Conservation (phyloP, 2,797 vertebrate species). For the Rhynchotus rufescens region DNA sequence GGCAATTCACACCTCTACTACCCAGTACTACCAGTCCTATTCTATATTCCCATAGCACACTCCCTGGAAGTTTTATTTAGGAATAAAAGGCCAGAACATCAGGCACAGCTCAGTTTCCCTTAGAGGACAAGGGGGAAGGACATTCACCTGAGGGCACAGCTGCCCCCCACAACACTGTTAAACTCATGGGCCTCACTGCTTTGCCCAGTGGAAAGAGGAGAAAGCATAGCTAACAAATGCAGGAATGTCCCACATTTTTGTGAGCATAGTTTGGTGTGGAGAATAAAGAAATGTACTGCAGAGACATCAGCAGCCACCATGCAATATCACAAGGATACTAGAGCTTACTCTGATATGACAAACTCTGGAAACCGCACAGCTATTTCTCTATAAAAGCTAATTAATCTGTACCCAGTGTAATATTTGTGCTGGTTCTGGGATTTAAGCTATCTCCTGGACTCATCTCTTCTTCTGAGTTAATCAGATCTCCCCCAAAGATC, state of each 20-base stretch:
- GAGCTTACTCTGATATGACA: neutral
- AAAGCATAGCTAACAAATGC: neutral
- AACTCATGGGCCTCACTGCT: neutral
- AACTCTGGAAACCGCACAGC: neutral
- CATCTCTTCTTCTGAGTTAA: neutral
- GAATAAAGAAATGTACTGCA: neutral
- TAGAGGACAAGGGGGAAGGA: neutral
- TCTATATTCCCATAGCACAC: neutral
- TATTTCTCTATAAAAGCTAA: neutral
- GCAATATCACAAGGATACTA: neutral
- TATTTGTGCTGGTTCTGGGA: neutral
- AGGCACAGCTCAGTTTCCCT: neutral
- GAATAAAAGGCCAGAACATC: neutral
- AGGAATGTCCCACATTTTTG: neutral
- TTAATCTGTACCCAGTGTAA: neutral
- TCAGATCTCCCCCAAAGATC: neutral
- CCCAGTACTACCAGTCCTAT: neutral
- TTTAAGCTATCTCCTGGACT: neutral
- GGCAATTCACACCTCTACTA: neutral
- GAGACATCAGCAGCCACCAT: neutral
- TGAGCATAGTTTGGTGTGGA: neutral
- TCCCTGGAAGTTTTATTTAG: neutral
- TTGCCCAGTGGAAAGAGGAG: neutral
- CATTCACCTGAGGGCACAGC: fast-evolving
- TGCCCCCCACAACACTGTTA: neutral